phyloP scores from a whole-genome alignment of 2,888 invertebrate species.

The Hydrotaea diabolus region DNA sequence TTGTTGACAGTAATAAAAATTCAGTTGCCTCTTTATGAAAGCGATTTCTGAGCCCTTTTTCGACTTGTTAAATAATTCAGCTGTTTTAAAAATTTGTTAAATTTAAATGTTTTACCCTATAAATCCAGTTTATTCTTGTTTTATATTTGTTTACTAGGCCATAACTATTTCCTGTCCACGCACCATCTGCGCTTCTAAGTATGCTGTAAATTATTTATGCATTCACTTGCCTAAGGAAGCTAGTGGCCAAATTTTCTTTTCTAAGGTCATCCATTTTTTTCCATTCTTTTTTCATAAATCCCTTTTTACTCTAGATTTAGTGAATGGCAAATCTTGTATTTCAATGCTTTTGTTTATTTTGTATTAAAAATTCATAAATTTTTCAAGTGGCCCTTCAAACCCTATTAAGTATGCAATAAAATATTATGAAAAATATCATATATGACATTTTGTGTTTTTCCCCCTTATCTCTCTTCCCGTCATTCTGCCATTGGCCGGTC shows the following conservation, averaged over 20 bases:
- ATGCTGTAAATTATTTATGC: neutral
- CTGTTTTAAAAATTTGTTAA: too few species aligned
- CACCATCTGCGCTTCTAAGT: too few species aligned
- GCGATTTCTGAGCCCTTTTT: too few species aligned
- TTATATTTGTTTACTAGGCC: too few species aligned
- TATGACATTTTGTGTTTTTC: conserved; percentile 16
- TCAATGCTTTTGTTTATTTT: neutral
- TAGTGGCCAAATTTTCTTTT: neutral
- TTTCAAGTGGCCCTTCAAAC: conserved; percentile 4
- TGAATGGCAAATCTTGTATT: neutral
- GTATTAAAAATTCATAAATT: conserved; percentile 40
- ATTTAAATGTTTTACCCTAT: too few species aligned
- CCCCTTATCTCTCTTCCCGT: too few species aligned
- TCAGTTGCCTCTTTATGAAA: too few species aligned
- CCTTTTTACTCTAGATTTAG: neutral
- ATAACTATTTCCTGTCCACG: neutral
- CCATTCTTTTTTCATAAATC: neutral
- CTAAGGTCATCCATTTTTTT: neutral
- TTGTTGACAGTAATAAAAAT: too few species aligned
- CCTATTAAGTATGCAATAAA: conserved; percentile 27
- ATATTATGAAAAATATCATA: conserved; percentile 13
- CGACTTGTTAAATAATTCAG: too few species aligned
- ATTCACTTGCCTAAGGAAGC: neutral
- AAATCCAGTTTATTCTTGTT: too few species aligned
- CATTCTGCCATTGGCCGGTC: neutral